These are phyloP conservation scores for Ceyx erithaca DNA, from an alignment of 2,797 vertebrate species.

Conservation along the genomic window DNA sequence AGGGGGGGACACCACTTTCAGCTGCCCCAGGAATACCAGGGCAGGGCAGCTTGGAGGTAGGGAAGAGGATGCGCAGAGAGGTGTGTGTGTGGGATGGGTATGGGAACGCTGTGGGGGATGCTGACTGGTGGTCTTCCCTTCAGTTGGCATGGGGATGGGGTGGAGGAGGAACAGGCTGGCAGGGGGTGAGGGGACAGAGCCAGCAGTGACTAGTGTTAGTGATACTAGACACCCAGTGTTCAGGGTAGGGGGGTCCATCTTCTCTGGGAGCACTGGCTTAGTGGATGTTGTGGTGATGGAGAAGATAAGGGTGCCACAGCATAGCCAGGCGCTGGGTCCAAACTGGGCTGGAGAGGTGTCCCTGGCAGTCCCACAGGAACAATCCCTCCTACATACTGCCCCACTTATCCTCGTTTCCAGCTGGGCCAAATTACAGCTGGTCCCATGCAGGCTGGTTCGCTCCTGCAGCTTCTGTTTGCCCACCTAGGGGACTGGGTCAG, in stretches of 20 bases:
- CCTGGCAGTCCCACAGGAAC: background rate
- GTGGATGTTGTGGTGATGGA: background rate
- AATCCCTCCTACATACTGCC: background rate
- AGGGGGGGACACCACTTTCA: background rate
- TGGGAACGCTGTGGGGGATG: no score
- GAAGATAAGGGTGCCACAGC: background rate
- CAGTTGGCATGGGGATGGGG: background rate
- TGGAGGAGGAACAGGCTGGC: background rate
- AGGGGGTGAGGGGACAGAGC: background rate
- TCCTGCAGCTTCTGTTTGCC: background rate
- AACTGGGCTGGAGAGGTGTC: background rate
- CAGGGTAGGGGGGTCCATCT: background rate
- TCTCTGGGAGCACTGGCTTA: background rate
- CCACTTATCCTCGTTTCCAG: background rate
- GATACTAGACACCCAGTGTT: background rate
- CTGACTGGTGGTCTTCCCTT: background rate
- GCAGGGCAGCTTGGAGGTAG: background rate
- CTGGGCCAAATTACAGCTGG: background rate
- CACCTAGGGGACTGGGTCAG: background rate
- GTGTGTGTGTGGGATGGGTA: rapidly evolving
- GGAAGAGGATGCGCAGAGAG: background rate
- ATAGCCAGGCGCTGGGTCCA: background rate
- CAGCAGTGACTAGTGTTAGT: background rate
- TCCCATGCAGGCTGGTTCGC: background rate
- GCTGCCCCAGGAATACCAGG: rapidly evolving